Evolutionary conservation across 1,140 invertebrate species (phyloP), one percentile per base, ranked within the genome.

Genomic region (Hylaeus volcanicus): DNA sequence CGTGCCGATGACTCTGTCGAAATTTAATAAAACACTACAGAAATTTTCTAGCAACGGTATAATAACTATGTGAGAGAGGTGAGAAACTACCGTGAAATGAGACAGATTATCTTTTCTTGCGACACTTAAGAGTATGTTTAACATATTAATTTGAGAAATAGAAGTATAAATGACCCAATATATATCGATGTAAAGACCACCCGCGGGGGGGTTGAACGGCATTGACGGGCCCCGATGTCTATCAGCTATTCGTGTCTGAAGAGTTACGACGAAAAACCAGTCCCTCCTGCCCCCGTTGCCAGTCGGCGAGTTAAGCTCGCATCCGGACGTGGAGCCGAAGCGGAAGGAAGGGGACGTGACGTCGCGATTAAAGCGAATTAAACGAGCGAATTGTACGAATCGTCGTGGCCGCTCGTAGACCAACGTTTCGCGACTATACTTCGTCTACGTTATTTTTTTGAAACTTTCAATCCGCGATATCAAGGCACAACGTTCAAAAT

Each of bases 311-410:
- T 92, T 91, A 91, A 92, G 84, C 91, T 91, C 88, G 87, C 89
- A 92, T 92, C 91, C 92, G 91, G 90, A 90, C 88, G 85, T 90
- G 89, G 55, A 89, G 88, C 88, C 86, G 83, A 90, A 92, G 86
- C 91, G 92, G 92, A 93, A 93, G 92, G 92, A 93, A 92, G 91
- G 89, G 90, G 90, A 88, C 87, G 88, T 92, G 92, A 93, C 92
- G 91, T 93, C 88, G 92, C 88, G 92, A 92, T 92, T 91, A 89
- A 91, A 88, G 90, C 89, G 86, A 92, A 92, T 93, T 92, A 90
- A 92, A 90, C 82, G 81, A 86, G 83, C 85, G 80, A 87, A 78
- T 79, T 76, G 76, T 74, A 85, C 77, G 85, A 87, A 84, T 84
- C 86, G 85, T 68, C 73, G 56, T 66, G 41, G 56, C 39, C 45